Evolutionary conservation across 2,888 invertebrate genomes (phyloP), one percentile per base, ranked within the genome.

Genomic region (Drosophila mimetica): DNA sequence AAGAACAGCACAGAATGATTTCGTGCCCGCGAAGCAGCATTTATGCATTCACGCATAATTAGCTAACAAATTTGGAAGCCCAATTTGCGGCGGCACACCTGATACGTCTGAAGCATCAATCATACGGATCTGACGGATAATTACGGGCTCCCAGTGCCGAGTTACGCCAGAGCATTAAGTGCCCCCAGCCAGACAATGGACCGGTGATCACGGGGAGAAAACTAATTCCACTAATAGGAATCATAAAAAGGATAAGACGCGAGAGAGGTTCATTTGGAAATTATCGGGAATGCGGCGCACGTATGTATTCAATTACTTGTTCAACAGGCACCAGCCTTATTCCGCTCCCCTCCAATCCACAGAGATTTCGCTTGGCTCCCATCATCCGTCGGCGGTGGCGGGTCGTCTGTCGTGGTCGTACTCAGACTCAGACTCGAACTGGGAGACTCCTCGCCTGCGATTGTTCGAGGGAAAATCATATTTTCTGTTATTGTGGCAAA

Each of bases 251-350:
- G 79, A 80, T 86, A 85, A 86, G 88, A 88, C 86, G 86, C 54
- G 64, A 71, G 67, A 76, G 69, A 76, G 67, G 57, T 75, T 71
- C 71, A 74, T 82, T 25, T 25, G 25, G 25, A 25, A 25, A 25
- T 25, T 80, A 89, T 89, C 83, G 75, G 74, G 80, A 89, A 89
- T 90, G 84, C 89, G 65, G 61, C 63, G 82, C 89, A 89, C 89
- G 90, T 90, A 81, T 79, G 80, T 76, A 90, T 90, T 90, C 89
- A 89, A 89, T 89, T 89, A 89, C 89, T 88, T 90, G 90, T 89
- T 88, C 90, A 89, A 88, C 44, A 42, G 28, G 22, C 20, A 5
- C 20, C 41, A 13, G 2, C 9, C 14, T 14, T 9, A 37, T 1
- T 16, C 37, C 37, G 6, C 8, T 4, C 11, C 1, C 14, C 9